Conservation (phyloP, 2,797 vertebrate genomes). For the Phalloptychus januarius region DNA sequence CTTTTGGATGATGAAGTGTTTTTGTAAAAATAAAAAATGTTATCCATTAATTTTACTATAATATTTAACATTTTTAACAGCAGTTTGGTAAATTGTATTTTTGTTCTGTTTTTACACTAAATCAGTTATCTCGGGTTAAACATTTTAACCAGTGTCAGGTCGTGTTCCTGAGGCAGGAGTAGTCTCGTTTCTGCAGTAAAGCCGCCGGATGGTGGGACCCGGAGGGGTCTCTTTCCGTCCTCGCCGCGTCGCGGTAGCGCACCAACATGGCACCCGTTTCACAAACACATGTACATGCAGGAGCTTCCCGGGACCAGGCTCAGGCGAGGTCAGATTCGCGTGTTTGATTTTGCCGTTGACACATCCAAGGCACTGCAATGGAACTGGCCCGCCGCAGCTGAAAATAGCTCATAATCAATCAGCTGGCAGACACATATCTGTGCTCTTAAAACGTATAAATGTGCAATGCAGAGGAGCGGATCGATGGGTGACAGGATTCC, state of each 20-base stretch:
- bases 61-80: no score
- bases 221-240: conserved; percentile 3
- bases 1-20: no score
- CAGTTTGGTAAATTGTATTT: no score
- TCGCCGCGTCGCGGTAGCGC: conserved; percentile 16
- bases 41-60: no score
- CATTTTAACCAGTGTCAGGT: no score
- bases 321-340: conserved; percentile 53
- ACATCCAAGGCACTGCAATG: conserved; percentile 65
- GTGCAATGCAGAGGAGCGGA: conserved; percentile 70
- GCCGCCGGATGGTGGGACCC: no score
- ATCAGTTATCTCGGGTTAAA: no score
- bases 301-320: conserved; percentile 25
- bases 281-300: conserved; percentile 17
- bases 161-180: no score
- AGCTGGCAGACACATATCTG: conserved; percentile 79
- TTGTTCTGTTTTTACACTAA: no score
- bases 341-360: conserved; percentile 71
- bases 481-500: conserved; percentile 76
- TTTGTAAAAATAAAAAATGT: no score
- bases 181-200: no score
- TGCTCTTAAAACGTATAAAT: conserved; percentile 79
- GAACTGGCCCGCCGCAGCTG: conserved; percentile 60
- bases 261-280: conserved; percentile 14
- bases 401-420: conserved; percentile 80